These are phyloP conservation scores for Mastacembelus armatus DNA, from an alignment of 2,797 vertebrate species.

Conservation along the genomic window DNA sequence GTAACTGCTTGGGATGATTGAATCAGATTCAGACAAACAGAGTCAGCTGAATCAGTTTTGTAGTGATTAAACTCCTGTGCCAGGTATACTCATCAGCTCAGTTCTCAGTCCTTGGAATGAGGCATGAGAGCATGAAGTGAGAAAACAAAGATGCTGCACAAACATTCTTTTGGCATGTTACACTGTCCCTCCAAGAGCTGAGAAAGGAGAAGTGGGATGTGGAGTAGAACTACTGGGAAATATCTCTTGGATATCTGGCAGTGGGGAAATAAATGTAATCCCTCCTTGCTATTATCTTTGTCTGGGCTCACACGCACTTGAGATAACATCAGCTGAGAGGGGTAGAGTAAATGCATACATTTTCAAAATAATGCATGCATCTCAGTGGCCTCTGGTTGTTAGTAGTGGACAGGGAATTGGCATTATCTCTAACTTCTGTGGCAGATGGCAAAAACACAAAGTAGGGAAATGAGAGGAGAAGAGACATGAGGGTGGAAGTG, in stretches of 20 bases:
- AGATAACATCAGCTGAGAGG: conserved; percentile 54
- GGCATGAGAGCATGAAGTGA: conserved; percentile 44
- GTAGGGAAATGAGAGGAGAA: neutral
- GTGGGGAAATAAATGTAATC: conserved; percentile 59
- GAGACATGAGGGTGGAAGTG: neutral
- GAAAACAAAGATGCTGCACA: conserved; percentile 66
- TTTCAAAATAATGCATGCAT: conserved; percentile 56
- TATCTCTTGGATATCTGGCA: conserved; percentile 59
- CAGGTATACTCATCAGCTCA: conserved; percentile 64
- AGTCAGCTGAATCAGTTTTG: conserved; percentile 52
- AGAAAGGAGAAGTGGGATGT: conserved; percentile 51
- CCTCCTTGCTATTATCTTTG: conserved; percentile 56
- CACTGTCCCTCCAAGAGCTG: conserved; percentile 55
- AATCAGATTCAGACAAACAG: conserved; percentile 62
- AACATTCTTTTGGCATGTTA: conserved; percentile 57
- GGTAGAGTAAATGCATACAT: conserved; percentile 27
- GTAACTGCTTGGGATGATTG: conserved; percentile 36
- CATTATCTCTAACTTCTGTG: conserved; percentile 49
- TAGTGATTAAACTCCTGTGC: conserved; percentile 62
- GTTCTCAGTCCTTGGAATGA: conserved; percentile 58
- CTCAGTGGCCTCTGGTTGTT: conserved; percentile 60
- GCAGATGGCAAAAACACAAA: conserved; percentile 49
- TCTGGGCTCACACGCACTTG: conserved; percentile 34
- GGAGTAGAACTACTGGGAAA: conserved; percentile 57
- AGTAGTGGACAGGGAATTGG: conserved; percentile 34